Evolutionary conservation across 2,888 invertebrate species (phyloP).

Genomic region (Linnaemya tessellans): DNA sequence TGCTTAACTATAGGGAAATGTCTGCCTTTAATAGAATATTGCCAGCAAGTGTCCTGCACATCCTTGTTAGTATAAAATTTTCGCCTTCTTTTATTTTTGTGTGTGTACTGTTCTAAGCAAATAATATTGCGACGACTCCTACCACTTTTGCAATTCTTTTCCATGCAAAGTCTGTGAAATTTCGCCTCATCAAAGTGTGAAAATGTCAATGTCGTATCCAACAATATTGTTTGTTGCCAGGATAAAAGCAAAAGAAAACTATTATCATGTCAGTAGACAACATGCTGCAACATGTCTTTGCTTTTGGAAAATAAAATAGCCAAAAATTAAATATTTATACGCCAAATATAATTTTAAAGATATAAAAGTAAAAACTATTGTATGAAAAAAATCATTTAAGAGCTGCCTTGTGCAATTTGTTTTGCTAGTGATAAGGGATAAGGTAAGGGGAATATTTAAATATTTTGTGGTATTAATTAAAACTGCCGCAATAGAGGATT

Average conservation of each 20-base stretch:
- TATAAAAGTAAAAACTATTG: background rate
- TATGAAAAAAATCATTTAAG: background rate
- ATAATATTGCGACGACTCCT: constrained; percentile 55
- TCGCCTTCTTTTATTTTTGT: background rate
- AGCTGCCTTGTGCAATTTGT: no score
- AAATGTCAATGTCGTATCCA: constrained; percentile 80
- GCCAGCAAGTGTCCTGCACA: constrained; percentile 50
- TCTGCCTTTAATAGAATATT: constrained; percentile 55
- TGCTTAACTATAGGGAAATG: constrained; percentile 31
- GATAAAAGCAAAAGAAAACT: constrained; percentile 5
- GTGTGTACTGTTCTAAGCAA: constrained; percentile 43
- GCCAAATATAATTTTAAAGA: constrained; percentile 27
- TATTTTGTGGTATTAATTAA: no score
- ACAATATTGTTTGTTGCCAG: constrained; percentile 35
- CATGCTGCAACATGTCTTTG: constrained; percentile 61
- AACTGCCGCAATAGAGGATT: no score
- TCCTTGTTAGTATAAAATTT: constrained; percentile 43
- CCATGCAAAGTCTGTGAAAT: background rate
- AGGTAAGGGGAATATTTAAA: no score
- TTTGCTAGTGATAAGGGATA: no score
- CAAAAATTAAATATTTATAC: constrained; percentile 60
- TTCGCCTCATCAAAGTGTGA: constrained; percentile 81
- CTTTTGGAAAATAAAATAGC: constrained; percentile 25
- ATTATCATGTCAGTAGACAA: constrained; percentile 56
- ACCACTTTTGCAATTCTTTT: constrained; percentile 17